Conservation (phyloP, 2,113 vertebrate genomes). For the Conger conger region DNA sequence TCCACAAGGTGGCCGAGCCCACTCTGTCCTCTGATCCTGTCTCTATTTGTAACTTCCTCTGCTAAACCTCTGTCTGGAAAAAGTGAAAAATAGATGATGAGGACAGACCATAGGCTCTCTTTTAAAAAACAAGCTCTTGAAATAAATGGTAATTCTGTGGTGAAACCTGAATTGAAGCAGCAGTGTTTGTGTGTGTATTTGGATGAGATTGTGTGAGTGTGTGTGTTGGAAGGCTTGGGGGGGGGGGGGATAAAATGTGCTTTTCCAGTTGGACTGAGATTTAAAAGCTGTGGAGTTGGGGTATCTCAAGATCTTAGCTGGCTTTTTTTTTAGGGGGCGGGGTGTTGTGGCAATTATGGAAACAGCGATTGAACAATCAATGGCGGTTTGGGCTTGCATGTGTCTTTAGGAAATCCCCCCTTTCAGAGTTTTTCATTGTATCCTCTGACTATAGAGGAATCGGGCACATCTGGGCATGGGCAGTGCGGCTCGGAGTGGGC, state of each 20-base stretch:
- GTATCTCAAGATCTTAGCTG: background rate
- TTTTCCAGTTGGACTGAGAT: background rate
- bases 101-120: too few species aligned
- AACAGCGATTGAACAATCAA: background rate
- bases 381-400: background rate
- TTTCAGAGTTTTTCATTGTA: background rate
- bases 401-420: background rate
- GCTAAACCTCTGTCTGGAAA: too few species aligned
- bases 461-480: background rate
- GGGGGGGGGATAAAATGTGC: background rate
- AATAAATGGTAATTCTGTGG: background rate
- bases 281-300: constrained; percentile 6
- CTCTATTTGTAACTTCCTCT: too few species aligned
- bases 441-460: background rate
- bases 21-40: too few species aligned
- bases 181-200: background rate
- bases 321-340: background rate
- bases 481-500: background rate
- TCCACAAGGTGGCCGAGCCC: too few species aligned
- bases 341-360: background rate
- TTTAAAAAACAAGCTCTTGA: background rate
- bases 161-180: background rate
- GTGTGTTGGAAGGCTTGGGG: too few species aligned
- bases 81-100: too few species aligned
- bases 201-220: background rate